phyloP scores from a whole-genome alignment of 1,140 invertebrate species.

The Druon quercuslanigerum region DNA sequence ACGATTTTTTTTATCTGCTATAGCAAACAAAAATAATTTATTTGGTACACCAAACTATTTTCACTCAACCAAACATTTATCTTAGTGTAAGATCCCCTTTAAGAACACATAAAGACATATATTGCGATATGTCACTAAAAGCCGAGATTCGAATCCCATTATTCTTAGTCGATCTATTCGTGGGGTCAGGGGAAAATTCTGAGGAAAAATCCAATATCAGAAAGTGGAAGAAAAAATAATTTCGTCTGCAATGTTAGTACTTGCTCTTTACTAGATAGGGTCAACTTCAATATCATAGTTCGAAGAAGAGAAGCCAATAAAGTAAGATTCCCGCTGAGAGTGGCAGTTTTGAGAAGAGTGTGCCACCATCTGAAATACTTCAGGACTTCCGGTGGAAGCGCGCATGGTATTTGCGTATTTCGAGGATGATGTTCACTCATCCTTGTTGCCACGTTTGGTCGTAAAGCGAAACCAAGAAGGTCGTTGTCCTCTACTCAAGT shows the following conservation, averaged over 20 bases:
- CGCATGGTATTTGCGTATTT: slow-evolving; percentile 33
- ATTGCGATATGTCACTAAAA: neutral
- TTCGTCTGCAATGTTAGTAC: slow-evolving; percentile 20
- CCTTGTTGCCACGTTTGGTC: slow-evolving; percentile 29
- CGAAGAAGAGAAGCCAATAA: slow-evolving; percentile 16
- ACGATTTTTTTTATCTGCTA: no score
- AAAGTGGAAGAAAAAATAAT: neutral
- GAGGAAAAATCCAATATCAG: neutral
- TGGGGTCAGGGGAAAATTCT: neutral
- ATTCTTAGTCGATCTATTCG: neutral
- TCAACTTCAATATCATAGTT: slow-evolving; percentile 3
- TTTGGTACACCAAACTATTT: no score
- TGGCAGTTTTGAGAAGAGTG: neutral
- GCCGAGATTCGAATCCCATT: neutral
- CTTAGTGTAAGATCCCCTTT: no score
- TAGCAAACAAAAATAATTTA: no score
- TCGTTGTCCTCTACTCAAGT: slow-evolving; percentile 26
- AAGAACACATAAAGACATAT: neutral
- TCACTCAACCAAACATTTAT: no score
- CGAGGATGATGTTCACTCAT: slow-evolving; percentile 23
- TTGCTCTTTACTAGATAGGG: no score
- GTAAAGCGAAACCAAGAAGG: slow-evolving; percentile 31
- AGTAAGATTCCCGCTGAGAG: slow-evolving; percentile 15
- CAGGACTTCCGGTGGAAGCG: slow-evolving; percentile 10
- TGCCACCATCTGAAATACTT: slow-evolving; percentile 26